Evolutionary conservation across 2,113 vertebrate genomes (phyloP).

Genomic region (Anolis sagrei): DNA sequence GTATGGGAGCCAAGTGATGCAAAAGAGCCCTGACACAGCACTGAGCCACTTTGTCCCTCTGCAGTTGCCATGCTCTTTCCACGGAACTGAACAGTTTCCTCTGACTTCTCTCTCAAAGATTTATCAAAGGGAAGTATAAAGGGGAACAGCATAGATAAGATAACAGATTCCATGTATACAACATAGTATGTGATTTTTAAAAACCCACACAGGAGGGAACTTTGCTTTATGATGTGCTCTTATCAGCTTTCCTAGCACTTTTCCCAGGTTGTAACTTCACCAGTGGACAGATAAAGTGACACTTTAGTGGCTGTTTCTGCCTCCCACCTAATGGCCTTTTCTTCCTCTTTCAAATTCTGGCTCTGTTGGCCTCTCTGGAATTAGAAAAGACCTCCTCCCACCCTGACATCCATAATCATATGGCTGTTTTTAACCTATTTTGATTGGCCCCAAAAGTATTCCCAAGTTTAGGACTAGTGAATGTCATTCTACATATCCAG

Average conservation of each 20-base stretch:
- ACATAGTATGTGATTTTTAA: not conserved
- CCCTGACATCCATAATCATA: not conserved
- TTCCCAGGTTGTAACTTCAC: conserved; percentile 1
- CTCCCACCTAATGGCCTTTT: not conserved
- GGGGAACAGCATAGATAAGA: not conserved
- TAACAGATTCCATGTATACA: not conserved
- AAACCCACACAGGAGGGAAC: not conserved
- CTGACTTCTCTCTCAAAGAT: not conserved
- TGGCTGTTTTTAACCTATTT: conserved; percentile 14
- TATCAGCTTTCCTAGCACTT: not conserved
- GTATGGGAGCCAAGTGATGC: not conserved
- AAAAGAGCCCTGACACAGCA: not conserved
- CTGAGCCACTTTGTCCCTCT: not conserved
- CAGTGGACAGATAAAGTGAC: not conserved
- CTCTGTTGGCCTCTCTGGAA: conserved; percentile 1
- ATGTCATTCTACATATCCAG: conserved; percentile 28
- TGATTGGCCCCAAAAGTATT: not conserved
- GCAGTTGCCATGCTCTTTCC: not conserved
- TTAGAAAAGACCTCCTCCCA: not conserved
- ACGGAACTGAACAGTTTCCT: not conserved
- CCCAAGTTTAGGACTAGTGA: conserved; percentile 1
- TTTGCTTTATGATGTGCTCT: not conserved
- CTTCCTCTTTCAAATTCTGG: conserved; percentile 20
- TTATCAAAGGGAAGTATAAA: conserved; percentile 6
- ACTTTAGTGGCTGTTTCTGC: conserved; percentile 3